phyloP scores from a whole-genome alignment of 2,113 vertebrate species.

The Daboia siamensis region DNA sequence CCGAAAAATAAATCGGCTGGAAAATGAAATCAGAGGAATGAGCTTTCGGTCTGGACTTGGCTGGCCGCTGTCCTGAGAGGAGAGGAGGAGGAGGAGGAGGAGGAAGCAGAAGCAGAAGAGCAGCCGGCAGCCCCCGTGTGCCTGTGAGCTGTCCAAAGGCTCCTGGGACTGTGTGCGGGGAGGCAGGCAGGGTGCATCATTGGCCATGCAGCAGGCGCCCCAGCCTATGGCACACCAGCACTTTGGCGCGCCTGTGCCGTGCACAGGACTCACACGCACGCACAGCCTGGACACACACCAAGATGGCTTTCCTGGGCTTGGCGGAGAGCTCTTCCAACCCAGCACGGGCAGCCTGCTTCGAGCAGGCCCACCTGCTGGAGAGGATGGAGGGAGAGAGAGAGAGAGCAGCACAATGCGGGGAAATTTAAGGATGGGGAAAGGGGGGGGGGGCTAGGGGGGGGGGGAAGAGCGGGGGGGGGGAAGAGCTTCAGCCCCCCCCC shows the following conservation, averaged over 20 bases:
- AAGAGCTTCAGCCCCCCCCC: slow-evolving; percentile 41
- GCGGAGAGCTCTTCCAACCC: slow-evolving; percentile 25
- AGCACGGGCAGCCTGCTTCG: slow-evolving; percentile 1
- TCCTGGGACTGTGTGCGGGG: slow-evolving; percentile 73
- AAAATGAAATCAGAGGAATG: neutral
- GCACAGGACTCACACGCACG: neutral
- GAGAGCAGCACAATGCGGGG: neutral
- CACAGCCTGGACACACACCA: slow-evolving; percentile 53
- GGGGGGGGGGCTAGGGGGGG: rapidly evolving
- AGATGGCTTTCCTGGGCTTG: slow-evolving; percentile 66
- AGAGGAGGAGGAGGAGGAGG: neutral
- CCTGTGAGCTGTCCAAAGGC: slow-evolving; percentile 66
- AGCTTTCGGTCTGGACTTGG: neutral
- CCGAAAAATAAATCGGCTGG: neutral
- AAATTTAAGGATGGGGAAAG: neutral
- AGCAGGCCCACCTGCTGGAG: neutral
- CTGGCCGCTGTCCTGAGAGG: neutral
- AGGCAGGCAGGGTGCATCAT: slow-evolving; percentile 69
- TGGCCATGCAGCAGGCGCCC: slow-evolving; percentile 70
- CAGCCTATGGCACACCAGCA: slow-evolving; percentile 65
- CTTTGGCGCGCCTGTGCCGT: slow-evolving; percentile 7
- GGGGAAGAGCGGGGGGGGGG: neutral
- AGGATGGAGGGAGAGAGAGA: neutral
- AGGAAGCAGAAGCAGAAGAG: slow-evolving; percentile 8
- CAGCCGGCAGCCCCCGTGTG: slow-evolving; percentile 28